Evolutionary conservation across 2,797 vertebrate genomes (phyloP).

Genomic region (Steatocranus sp.): DNA sequence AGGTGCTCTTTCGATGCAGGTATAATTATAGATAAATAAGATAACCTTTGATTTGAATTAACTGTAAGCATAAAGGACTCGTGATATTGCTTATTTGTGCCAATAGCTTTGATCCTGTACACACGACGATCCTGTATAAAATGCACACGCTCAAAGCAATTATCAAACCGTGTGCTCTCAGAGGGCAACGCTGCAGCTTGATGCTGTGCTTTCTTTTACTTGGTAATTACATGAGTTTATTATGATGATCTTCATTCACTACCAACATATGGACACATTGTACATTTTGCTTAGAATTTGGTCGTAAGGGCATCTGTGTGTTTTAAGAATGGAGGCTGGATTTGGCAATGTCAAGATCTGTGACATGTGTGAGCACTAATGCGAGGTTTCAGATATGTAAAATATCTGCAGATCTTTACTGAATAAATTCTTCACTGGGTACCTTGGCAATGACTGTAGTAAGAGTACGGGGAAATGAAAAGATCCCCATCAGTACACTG

Average conservation of each 20-base stretch:
- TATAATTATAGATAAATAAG: neutral
- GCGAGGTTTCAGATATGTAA: neutral
- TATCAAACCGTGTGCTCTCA: neutral
- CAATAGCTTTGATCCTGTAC: neutral
- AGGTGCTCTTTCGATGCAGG: neutral
- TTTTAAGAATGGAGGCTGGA: neutral
- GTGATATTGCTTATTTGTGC: constrained; percentile 5
- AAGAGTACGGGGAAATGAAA: constrained; percentile 46
- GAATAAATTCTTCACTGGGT: neutral
- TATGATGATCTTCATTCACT: neutral
- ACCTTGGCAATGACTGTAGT: constrained; percentile 43
- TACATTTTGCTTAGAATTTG: neutral
- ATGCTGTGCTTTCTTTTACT: neutral
- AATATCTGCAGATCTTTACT: neutral
- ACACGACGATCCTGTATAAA: neutral
- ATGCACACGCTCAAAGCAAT: neutral
- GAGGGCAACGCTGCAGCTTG: neutral
- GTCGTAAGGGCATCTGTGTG: neutral
- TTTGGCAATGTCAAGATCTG: neutral
- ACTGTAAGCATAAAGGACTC: neutral
- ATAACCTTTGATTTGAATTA: neutral
- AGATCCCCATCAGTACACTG: neutral
- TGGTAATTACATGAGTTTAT: neutral
- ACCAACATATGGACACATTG: neutral
- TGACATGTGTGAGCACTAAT: neutral